Evolutionary conservation across 1,140 invertebrate genomes (phyloP), one percentile per base, ranked within the genome.

Genomic region (Cyclina sinensis): DNA sequence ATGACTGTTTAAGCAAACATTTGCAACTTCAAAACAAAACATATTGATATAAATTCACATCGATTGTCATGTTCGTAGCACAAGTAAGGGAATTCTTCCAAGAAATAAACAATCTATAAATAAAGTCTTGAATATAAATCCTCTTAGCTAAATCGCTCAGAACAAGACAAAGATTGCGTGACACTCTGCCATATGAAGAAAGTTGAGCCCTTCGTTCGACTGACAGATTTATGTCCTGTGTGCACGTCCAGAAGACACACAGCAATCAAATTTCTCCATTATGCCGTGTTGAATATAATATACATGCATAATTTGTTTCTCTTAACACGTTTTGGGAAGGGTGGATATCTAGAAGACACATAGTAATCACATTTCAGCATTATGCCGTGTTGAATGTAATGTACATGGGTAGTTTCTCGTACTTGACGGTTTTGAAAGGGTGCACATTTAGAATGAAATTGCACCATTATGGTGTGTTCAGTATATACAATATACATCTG

Each of bases 211-310:
- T 30, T 27, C 74, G 70, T 46, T 54, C 27, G 46, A 78, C 48
- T 48, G 74, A 78, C 74, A 54, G 43, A 78, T 78, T 78, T 78
- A 78, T 78, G 37, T 78, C 30, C 21, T 30, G 48, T 78, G 48
- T 78, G 74, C 74, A 78, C 74, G 46, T 3, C 48, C 54, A 32
- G 74, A 78, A 78, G 30, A 21, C 27, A 46, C 46, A 51, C n/a
- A 11, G 46, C 48, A 78, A 78, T 78, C 74, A 78, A 78, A 78
- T 21, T 54, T 54, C 46, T 48, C 21, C 74, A 57, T 78, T 54
- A 78, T 78, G 74, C 46, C 74, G 74, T 78, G 74, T 78, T 78
- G 74, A 48, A 78, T 30, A 78, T 35, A 78, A n/a, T 37, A 78
- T 54, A 12, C 11, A 46, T 43, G 35, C 65, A 70, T 70, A 37